Conservation (phyloP, 2,113 vertebrate species). For the Balaeniceps rex region DNA sequence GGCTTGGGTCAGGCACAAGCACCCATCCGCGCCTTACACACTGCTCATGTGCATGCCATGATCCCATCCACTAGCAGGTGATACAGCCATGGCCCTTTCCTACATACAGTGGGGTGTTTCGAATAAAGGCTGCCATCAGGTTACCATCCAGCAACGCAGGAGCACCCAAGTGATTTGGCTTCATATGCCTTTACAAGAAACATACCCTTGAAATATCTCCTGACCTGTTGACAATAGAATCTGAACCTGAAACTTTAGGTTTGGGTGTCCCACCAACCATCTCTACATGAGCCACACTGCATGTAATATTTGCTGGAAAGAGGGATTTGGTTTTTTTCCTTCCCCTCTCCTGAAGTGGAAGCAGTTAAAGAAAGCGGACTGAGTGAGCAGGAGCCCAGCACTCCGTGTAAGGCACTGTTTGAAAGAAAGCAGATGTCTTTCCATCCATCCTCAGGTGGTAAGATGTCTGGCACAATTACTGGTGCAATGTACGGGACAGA, state of each 20-base stretch:
- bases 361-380: background rate
- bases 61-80: background rate
- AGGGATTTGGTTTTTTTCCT: background rate
- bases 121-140: background rate
- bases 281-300: background rate
- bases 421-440: conserved; percentile 52
- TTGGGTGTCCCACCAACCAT: background rate
- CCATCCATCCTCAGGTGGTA: background rate
- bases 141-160: background rate
- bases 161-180: background rate
- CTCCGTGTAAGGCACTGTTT: background rate
- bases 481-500: background rate
- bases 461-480: conserved; percentile 20
- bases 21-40: background rate
- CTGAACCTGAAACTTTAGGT: background rate
- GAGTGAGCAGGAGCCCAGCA: background rate
- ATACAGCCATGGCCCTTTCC: background rate
- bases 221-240: background rate
- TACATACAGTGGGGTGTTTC: background rate
- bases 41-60: background rate
- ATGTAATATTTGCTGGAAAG: background rate
- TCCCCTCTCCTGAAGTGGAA: background rate
- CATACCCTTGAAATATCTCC: background rate
- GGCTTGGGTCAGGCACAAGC: background rate
- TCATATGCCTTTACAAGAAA: background rate